Conservation (phyloP, 2,797 vertebrate genomes). For the Pangasius macronema region DNA sequence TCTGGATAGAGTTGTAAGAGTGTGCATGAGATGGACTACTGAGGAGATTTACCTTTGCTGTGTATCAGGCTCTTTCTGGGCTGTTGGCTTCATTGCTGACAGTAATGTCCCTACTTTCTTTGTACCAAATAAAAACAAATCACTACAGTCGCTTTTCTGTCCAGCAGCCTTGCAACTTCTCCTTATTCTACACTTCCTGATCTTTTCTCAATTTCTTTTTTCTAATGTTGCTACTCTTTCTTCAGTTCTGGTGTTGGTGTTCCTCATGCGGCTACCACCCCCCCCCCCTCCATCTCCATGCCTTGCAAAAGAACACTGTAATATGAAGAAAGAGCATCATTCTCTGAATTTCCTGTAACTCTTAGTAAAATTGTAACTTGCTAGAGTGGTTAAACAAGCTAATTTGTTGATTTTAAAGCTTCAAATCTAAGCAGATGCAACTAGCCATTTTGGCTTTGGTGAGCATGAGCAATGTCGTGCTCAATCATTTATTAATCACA, state of each 20-base stretch:
- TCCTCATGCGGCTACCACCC: not conserved
- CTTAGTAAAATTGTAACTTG: not conserved
- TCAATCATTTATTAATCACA: not conserved
- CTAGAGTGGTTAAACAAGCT: not conserved
- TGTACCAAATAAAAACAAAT: not conserved
- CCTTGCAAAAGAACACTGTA: not conserved
- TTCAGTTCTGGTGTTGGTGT: not conserved
- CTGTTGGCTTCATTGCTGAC: not conserved
- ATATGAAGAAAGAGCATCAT: not conserved
- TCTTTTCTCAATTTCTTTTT: not conserved
- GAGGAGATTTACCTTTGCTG: not conserved
- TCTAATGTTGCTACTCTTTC: not conserved
- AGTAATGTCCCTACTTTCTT: not conserved
- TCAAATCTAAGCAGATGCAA: not conserved
- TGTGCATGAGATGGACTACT: conserved; percentile 1
- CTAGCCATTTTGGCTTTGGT: not conserved
- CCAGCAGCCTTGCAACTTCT: not conserved
- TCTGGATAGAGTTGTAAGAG: conserved; percentile 14
- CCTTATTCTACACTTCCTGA: not conserved
- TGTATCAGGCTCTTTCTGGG: not conserved
- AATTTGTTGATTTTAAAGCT: not conserved
- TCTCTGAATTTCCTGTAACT: not conserved
- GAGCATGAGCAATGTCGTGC: not conserved
- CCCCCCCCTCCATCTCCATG: not conserved
- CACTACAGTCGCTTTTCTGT: not conserved